Percentiles rank a stretch among this genome's conserved stretches.
These are phyloP conservation scores for Cylloceria caligata DNA, from an alignment of 2,888 invertebrate genomes.

Conservation along the genomic window DNA sequence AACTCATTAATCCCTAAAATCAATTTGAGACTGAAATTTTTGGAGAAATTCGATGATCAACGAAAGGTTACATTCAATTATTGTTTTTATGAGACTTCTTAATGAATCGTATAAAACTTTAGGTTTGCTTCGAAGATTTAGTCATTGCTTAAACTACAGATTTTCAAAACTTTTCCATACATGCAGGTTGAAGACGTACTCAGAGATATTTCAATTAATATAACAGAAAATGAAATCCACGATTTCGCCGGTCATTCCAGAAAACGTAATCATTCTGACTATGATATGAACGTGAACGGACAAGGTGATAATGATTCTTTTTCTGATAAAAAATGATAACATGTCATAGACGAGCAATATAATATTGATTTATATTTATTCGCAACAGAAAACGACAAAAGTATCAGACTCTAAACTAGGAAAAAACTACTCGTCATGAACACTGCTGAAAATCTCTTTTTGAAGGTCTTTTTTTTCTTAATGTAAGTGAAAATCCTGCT, in stretches of 20 bases:
- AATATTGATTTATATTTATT: neutral
- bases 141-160: too few relatives aligned
- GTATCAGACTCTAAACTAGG: neutral
- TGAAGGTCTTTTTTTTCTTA: too few relatives aligned
- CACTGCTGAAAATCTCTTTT: conserved; percentile 12
- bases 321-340: neutral
- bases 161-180: neutral
- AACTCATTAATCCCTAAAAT: conserved; percentile 16
- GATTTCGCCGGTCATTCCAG: conserved; percentile 9
- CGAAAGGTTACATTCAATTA: neutral
- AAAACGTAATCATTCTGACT: conserved; percentile 13
- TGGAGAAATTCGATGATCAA: conserved; percentile 9
- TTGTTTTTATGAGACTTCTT: neutral
- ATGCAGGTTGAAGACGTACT: conserved; percentile 18
- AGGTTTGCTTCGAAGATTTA: neutral
- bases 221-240: neutral
- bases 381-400: conserved; percentile 8
- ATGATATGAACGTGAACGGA: neutral
- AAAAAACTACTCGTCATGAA: conserved; percentile 9
- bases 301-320: conserved; percentile 2
- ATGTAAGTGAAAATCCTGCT: conserved; percentile 11
- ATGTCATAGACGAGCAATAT: neutral
- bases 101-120: neutral
- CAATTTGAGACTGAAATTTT: conserved; percentile 12
- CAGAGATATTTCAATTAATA: conserved; percentile 1